Conservation (phyloP, 2,888 invertebrate genomes). For the Tenthredo notha region DNA sequence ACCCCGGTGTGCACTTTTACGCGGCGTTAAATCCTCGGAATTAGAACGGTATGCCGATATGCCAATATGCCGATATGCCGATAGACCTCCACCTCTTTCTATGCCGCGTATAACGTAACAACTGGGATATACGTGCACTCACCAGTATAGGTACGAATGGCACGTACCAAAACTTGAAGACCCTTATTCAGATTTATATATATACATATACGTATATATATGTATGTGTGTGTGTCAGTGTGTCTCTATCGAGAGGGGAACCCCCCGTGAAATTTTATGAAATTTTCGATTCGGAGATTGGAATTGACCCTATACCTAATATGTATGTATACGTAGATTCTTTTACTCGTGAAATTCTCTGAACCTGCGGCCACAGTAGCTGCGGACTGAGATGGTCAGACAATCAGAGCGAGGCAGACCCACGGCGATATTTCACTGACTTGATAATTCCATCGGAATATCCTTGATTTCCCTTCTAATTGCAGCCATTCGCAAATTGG, state of each 20-base stretch:
- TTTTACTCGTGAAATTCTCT: too few species aligned
- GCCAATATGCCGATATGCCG: not conserved
- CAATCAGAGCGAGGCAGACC: too few species aligned
- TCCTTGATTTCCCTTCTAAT: not conserved
- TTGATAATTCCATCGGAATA: too few species aligned
- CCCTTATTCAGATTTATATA: not conserved
- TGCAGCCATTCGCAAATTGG: not conserved
- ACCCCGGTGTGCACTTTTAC: conserved; percentile 18
- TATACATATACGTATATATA: not conserved
- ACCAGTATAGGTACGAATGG: too few species aligned
- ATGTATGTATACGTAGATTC: too few species aligned
- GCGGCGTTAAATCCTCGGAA: not conserved
- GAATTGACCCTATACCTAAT: too few species aligned
- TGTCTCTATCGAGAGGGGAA: not conserved
- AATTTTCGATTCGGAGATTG: not conserved
- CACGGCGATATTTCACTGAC: too few species aligned
- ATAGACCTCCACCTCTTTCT: not conserved
- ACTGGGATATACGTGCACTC: too few species aligned
- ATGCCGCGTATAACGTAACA: too few species aligned
- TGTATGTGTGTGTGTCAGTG: not conserved
- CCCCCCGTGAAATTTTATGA: not conserved
- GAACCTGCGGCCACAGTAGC: too few species aligned
- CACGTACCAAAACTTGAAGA: too few species aligned
- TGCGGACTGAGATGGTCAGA: too few species aligned
- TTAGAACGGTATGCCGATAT: not conserved